Base-by-base conservation (phyloP, 2,888 invertebrate species). In the Lysandra bellargus region DNA sequence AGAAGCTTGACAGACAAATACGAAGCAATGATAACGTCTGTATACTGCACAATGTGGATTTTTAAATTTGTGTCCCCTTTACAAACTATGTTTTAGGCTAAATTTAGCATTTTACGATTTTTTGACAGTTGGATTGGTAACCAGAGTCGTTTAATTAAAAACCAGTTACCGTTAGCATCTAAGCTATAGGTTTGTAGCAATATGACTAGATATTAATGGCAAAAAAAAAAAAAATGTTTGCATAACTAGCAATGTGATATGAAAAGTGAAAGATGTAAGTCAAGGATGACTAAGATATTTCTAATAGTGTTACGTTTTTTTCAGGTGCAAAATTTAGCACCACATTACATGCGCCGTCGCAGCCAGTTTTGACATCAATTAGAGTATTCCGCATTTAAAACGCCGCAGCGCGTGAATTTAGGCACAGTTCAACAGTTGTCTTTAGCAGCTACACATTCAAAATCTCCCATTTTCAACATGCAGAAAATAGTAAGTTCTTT, bases 321-420 rank as follows among this genome's bases (percentile, higher is more conserved):
- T 17, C n/a, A 81, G 81, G 80, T 78, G 81, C 78, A 83, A 79
- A 81, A 80, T 74, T 82, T 94, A 94, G 91, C 93, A 92, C 92
- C 84, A 81, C 83, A 85, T 90, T 90, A 89, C 87, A 86, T 83
- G 82, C 81, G 82, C 75, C 78, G 78, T 75, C 85, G 85, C 82
- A 86, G 83, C 85, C 82, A 86, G 88, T 92, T 89, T 91, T 90
- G 91, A 86, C 90, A 92, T 85, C 88, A 85, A 87, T 87, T 85
- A 87, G 85, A 82, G 85, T 84, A 69, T 69, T 37, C 83, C 86
- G 85, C 84, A 86, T 89, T 91, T 91, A 91, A 85, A 91, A 89
- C 82, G 85, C 84, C 81, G 78, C 79, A 79, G 83, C 82, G 78
- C 33, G 53, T 37, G 23, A 79, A 80, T 44, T 81, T 79, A 81